Percentiles rank a stretch among this genome's conserved stretches.
These are phyloP conservation scores for Sarcophaga peregrina DNA, from an alignment of 1,140 invertebrate genomes.

Conservation along the genomic window DNA sequence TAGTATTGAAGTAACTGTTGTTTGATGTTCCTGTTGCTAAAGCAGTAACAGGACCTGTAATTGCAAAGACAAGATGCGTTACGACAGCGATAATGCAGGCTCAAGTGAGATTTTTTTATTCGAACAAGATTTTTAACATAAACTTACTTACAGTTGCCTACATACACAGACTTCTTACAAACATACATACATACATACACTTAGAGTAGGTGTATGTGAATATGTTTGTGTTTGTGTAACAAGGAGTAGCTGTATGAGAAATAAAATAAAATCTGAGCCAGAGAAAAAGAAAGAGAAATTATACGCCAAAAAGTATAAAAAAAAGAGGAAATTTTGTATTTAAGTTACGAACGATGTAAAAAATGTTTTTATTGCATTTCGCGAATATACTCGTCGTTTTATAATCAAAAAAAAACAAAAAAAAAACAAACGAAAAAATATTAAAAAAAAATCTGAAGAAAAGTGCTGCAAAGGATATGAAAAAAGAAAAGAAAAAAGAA, in stretches of 20 bases:
- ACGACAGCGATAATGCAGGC: background rate
- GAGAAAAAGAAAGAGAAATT: background rate
- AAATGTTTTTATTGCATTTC: constrained; percentile 42
- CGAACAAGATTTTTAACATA: background rate
- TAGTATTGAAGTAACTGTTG: constrained; percentile 1
- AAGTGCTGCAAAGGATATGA: no score
- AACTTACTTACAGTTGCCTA: background rate
- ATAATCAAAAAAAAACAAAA: background rate
- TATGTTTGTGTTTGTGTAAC: background rate
- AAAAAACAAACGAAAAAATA: no score
- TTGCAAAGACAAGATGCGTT: background rate
- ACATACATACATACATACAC: background rate
- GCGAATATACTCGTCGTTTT: constrained; percentile 24
- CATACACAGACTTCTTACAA: background rate
- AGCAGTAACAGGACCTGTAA: background rate
- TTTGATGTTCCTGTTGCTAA: background rate
- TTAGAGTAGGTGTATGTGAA: background rate
- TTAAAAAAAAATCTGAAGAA: no score
- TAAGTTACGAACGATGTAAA: constrained; percentile 39
- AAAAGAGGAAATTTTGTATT: background rate
- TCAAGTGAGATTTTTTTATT: background rate
- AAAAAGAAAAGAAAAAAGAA: no score
- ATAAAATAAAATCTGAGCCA: background rate
- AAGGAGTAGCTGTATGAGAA: background rate
- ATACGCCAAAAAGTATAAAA: background rate